Percentiles rank a stretch among this genome's conserved stretches.
phyloP scores from a whole-genome alignment of 1,140 invertebrate species.

The Brachionus asplanchnoidis region DNA sequence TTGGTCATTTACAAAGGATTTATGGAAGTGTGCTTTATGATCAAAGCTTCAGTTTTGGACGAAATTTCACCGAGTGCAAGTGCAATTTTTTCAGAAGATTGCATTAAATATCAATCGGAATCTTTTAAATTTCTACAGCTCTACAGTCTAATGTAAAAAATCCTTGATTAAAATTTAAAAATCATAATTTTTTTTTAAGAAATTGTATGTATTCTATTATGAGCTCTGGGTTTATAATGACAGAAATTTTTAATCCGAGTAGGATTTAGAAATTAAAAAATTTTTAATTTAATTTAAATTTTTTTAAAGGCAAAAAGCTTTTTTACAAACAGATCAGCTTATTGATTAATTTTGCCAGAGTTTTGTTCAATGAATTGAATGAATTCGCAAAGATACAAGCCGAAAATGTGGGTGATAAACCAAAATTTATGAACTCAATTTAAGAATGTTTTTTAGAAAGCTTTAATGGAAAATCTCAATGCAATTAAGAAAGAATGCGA shows the following conservation, averaged over 20 bases:
- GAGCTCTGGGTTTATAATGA: neutral
- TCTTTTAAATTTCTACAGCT: conserved; percentile 5
- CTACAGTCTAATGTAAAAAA: conserved; percentile 13
- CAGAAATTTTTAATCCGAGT: conserved; percentile 9
- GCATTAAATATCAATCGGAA: neutral
- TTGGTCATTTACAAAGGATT: neutral
- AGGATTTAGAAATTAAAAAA: neutral
- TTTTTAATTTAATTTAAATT: no score
- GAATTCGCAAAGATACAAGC: neutral
- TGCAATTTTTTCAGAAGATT: neutral
- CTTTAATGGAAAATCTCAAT: neutral
- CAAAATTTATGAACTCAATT: neutral
- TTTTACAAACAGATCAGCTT: neutral
- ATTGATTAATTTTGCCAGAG: conserved; percentile 2
- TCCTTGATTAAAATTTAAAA: neutral
- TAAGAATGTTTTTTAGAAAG: neutral
- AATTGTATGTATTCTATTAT: neutral
- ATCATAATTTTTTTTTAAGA: neutral
- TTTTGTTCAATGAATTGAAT: conserved; percentile 5
- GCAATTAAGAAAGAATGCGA: neutral
- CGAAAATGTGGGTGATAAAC: neutral
- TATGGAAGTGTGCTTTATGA: neutral
- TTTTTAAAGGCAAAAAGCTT: neutral
- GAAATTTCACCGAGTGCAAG: neutral
- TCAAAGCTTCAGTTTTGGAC: neutral